Percentiles rank a stretch among this genome's conserved stretches.
phyloP scores from a whole-genome alignment of 1,140 invertebrate genomes.

The Planococcus citri region DNA sequence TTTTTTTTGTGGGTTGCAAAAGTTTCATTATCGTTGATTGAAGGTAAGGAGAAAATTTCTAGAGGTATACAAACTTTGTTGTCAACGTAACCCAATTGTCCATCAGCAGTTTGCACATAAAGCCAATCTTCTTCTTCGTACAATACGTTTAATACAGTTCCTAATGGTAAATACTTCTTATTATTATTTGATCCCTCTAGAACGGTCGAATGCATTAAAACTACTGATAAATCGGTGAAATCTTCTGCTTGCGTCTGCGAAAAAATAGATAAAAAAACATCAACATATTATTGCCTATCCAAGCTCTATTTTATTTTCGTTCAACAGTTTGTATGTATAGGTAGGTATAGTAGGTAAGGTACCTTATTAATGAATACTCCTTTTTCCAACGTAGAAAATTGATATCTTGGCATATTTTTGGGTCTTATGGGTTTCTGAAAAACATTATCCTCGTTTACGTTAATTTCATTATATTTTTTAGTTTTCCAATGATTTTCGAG shows the following conservation, averaged over 20 bases:
- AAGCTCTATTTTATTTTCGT: no score
- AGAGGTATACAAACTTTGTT: conserved; percentile 54
- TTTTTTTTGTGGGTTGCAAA: background rate
- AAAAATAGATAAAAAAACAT: background rate
- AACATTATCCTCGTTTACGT: no score
- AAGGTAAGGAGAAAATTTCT: conserved; percentile 46
- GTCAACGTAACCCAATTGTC: conserved; percentile 53
- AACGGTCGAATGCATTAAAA: background rate
- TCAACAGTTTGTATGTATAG: no score
- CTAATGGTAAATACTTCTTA: conserved; percentile 43
- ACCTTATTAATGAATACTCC: background rate
- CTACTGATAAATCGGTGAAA: background rate
- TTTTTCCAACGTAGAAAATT: background rate
- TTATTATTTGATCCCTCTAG: background rate
- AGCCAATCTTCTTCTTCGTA: conserved; percentile 72
- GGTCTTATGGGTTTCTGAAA: background rate
- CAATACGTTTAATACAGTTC: conserved; percentile 70
- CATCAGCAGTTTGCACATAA: conserved; percentile 68
- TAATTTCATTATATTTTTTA: no score
- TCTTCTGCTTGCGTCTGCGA: background rate
- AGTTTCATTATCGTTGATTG: conserved; percentile 36
- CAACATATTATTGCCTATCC: background rate
- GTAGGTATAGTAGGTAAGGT: no score
- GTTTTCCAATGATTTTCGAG: no score
- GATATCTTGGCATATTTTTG: background rate